Conservation (phyloP, 2,113 vertebrate genomes). For the Lepidothrix coronata region DNA sequence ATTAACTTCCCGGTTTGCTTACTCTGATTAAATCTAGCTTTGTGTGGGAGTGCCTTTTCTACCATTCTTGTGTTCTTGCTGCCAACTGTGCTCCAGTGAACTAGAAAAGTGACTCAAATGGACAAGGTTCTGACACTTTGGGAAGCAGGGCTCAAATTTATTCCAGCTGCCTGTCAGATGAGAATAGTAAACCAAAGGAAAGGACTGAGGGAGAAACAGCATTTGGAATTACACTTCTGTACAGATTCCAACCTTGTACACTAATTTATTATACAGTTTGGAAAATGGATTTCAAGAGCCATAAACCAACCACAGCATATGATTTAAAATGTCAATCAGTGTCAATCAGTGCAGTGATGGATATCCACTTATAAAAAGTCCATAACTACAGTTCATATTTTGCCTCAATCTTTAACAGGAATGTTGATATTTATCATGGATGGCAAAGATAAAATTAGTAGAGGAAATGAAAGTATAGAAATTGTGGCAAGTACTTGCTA, state of each 20-base stretch:
- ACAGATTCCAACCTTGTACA: not conserved
- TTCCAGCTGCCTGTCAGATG: slow-evolving; percentile 17
- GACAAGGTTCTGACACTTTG: not conserved
- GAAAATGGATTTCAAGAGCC: not conserved
- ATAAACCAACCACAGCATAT: not conserved
- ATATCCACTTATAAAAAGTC: not conserved
- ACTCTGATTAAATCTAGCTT: not conserved
- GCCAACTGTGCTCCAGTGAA: slow-evolving; percentile 37
- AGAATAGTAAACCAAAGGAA: not conserved
- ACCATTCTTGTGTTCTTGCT: not conserved
- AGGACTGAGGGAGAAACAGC: not conserved
- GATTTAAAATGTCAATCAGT: not conserved
- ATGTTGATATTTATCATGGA: not conserved
- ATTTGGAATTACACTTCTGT: not conserved
- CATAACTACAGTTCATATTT: not conserved
- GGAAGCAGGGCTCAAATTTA: not conserved
- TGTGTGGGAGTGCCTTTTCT: not conserved
- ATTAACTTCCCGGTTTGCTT: not conserved
- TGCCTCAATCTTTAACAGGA: not conserved
- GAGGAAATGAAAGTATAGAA: not conserved
- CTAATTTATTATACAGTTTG: not conserved
- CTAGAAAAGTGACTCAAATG: slow-evolving; percentile 28
- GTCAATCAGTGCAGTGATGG: not conserved
- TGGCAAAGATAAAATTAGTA: not conserved
- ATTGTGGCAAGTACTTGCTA: not conserved